A percentile compares a stretch with the other conserved stretches of the same genome.
Evolutionary conservation across 2,888 invertebrate genomes (phyloP).

Genomic region (Acronicta psi): DNA sequence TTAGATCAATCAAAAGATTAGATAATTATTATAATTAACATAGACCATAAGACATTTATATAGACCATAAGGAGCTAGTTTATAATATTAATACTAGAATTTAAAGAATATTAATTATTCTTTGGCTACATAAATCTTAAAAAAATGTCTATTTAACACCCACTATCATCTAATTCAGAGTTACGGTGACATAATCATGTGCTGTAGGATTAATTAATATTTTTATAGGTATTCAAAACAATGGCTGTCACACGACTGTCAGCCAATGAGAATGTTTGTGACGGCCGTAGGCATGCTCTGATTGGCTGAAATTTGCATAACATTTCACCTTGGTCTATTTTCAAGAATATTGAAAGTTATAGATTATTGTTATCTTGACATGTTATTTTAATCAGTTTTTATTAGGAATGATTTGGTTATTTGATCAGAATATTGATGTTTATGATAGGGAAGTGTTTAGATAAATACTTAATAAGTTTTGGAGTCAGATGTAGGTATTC

Average conservation of each 20-base stretch:
- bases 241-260: constrained; percentile 27
- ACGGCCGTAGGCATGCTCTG: constrained; percentile 3
- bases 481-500: no score
- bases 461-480: no score
- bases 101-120: no score
- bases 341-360: constrained; percentile 30
- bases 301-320: constrained; percentile 47
- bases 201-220: neutral
- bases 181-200: neutral
- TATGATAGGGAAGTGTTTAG: no score
- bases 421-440: neutral
- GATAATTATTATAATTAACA: no score
- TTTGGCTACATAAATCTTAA: no score
- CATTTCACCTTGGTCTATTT: constrained; percentile 47
- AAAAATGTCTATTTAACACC: no score
- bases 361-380: constrained; percentile 30
- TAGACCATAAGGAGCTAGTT: no score
- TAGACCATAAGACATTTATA: no score
- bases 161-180: no score
- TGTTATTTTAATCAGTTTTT: constrained; percentile 8
- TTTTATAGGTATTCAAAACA: constrained; percentile 8
- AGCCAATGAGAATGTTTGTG: constrained; percentile 28
- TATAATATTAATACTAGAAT: no score
- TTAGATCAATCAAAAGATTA: no score
- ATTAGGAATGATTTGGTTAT: constrained; percentile 7